These are phyloP conservation scores for Catharus bicknelli DNA, from an alignment of 2,113 vertebrate species.

Conservation along the genomic window DNA sequence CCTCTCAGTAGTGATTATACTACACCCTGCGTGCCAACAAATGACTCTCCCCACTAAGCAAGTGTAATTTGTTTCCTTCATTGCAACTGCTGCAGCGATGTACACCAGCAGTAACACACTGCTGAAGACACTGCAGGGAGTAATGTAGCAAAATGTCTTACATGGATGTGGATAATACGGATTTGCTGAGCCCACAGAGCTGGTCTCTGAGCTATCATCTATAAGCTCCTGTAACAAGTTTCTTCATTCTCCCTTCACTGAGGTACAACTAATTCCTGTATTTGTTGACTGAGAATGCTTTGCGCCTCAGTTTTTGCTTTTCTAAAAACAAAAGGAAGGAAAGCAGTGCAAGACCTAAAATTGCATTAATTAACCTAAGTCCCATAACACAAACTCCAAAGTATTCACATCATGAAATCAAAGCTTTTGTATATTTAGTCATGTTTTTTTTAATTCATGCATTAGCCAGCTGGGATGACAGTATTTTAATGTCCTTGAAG, in stretches of 20 bases:
- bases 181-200: not conserved
- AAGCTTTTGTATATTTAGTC: not conserved
- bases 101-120: not conserved
- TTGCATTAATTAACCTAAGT: not conserved
- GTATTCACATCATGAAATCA: not conserved
- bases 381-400: not conserved
- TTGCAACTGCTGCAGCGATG: not conserved
- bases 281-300: not conserved
- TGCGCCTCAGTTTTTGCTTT: not conserved
- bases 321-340: not conserved
- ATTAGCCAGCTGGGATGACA: not conserved
- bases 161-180: not conserved
- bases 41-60: not conserved
- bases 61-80: conserved; percentile 11
- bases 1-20: not conserved
- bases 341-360: not conserved
- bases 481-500: not conserved
- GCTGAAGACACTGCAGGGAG: not conserved
- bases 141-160: not conserved
- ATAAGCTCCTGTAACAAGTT: not conserved
- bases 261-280: not conserved
- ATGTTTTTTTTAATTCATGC: not conserved
- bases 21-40: not conserved
- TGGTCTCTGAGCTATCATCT: not conserved
- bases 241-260: not conserved